These are phyloP conservation scores for Erpornis zantholeuca DNA, from an alignment of 2,113 vertebrate species.

Conservation along the genomic window DNA sequence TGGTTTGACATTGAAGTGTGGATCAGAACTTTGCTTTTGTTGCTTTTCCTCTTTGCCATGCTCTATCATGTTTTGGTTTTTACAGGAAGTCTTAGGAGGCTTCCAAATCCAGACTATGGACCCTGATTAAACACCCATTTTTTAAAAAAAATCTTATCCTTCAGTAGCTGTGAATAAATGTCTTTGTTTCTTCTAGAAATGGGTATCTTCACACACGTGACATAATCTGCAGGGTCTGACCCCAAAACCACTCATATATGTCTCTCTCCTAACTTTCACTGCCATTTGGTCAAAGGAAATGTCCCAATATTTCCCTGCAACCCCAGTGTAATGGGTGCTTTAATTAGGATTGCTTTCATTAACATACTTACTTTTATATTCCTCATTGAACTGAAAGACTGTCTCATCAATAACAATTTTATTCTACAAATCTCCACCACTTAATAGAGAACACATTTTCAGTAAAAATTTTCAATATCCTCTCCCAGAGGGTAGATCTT, in stretches of 20 bases:
- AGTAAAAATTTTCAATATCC: neutral
- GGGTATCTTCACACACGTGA: neutral
- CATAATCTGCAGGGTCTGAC: neutral
- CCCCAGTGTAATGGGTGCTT: neutral
- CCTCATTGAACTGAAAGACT: neutral
- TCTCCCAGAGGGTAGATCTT: neutral
- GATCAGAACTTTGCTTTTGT: neutral
- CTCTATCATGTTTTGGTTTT: neutral
- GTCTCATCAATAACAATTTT: neutral
- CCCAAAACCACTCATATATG: fast-evolving
- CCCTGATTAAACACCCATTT: neutral
- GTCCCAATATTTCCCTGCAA: neutral
- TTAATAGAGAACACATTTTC: neutral
- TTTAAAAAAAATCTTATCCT: neutral
- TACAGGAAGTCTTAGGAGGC: neutral
- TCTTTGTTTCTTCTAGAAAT: neutral
- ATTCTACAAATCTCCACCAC: neutral
- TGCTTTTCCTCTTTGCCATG: neutral
- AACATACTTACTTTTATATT: neutral
- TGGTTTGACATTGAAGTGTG: neutral
- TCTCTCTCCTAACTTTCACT: neutral
- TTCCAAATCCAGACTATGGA: neutral
- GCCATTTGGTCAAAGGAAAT: neutral
- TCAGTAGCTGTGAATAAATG: neutral
- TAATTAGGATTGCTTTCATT: neutral